phyloP scores from a whole-genome alignment of 2,888 invertebrate species.

The Synanthedon myopaeformis region DNA sequence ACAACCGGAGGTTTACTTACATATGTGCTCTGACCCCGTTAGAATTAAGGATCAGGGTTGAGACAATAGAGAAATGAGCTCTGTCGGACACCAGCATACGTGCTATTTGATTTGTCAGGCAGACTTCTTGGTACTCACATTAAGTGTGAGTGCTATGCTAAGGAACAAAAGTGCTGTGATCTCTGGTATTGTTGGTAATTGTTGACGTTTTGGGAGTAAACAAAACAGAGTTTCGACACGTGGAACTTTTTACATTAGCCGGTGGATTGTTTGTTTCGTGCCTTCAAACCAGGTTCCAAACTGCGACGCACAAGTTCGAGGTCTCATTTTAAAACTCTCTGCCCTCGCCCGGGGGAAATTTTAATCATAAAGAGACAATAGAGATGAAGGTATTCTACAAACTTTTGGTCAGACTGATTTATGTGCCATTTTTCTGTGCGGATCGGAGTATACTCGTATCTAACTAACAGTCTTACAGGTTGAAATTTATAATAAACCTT shows the following conservation, averaged over 20 bases:
- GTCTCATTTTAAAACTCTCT: conserved; percentile 52
- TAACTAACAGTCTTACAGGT: conserved; percentile 7
- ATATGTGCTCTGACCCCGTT: too few relatives aligned
- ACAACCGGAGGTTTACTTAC: too few relatives aligned
- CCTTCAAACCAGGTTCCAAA: conserved; percentile 43
- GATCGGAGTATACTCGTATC: conserved; percentile 11
- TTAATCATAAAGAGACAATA: conserved; percentile 62
- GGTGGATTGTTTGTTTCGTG: conserved; percentile 49
- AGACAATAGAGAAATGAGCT: too few relatives aligned
- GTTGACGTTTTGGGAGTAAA: conserved; percentile 49
- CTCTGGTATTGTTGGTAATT: conserved; percentile 3
- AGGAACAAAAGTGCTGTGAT: too few relatives aligned
- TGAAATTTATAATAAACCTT: too few relatives aligned
- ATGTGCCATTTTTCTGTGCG: conserved; percentile 26
- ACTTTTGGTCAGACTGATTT: conserved; percentile 40
- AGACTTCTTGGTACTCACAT: too few relatives aligned
- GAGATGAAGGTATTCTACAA: conserved; percentile 37
- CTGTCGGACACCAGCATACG: too few relatives aligned
- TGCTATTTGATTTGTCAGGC: too few relatives aligned
- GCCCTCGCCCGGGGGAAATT: conserved; percentile 36
- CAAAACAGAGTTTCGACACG: conserved; percentile 38
- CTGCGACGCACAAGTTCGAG: conserved; percentile 51
- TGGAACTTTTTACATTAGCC: conserved; percentile 62
- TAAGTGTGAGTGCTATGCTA: too few relatives aligned
- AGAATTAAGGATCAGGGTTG: too few relatives aligned